These are phyloP conservation scores for Phymatocera aterrima DNA, from an alignment of 2,888 invertebrate genomes.

Conservation along the genomic window DNA sequence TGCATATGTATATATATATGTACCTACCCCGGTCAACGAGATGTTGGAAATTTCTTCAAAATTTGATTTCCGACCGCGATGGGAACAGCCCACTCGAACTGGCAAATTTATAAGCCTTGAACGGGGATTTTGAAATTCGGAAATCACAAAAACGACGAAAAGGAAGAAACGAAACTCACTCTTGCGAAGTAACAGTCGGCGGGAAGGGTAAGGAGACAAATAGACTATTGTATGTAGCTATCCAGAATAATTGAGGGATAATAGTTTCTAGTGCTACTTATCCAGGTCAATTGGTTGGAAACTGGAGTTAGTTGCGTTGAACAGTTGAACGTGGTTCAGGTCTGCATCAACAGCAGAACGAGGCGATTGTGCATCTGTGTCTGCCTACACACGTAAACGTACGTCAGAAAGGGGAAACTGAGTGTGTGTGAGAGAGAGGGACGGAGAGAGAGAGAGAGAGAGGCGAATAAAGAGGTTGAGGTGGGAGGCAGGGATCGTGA, in stretches of 20 bases:
- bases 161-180: background rate
- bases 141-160: background rate
- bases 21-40: conserved; percentile 9
- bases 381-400: background rate
- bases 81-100: too few species aligned
- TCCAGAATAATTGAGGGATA: conserved; percentile 18
- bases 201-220: background rate
- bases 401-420: background rate
- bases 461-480: background rate
- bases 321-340: background rate
- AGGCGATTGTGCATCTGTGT: too few species aligned
- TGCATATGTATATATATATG: too few species aligned
- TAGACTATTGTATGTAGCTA: conserved; percentile 3
- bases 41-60: conserved; percentile 17
- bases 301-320: conserved; percentile 38
- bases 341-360: background rate
- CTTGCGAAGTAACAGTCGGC: too few species aligned
- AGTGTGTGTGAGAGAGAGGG: background rate
- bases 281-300: conserved; percentile 46
- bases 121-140: too few species aligned
- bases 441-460: background rate
- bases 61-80: background rate
- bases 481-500: conserved; percentile 17
- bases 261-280: conserved; percentile 41
- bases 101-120: too few species aligned